Percentiles rank a stretch among this genome's conserved stretches.
Evolutionary conservation across 1,140 invertebrate genomes (phyloP).

Genomic region (Platorchestia sp.): DNA sequence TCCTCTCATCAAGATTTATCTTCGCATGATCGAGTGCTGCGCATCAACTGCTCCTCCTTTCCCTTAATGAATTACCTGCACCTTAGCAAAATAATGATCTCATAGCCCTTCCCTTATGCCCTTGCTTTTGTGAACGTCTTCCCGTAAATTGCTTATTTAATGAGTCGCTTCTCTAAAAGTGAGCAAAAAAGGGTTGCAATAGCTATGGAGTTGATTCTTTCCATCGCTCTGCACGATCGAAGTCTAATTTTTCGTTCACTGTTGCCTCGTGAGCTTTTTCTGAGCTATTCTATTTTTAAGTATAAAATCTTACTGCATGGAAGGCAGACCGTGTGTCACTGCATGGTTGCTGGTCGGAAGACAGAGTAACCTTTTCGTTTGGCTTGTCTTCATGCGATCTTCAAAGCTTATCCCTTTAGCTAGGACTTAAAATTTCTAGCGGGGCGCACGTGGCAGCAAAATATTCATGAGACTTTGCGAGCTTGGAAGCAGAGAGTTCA

Average conservation of each 20-base stretch:
- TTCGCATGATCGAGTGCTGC: conserved; percentile 20
- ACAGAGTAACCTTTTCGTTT: not conserved
- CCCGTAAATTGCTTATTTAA: not conserved
- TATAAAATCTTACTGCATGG: not conserved
- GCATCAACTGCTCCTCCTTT: not conserved
- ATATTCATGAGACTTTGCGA: not conserved
- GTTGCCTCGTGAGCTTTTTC: not conserved
- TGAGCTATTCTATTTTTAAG: not conserved
- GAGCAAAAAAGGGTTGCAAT: not conserved
- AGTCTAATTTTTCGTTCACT: not conserved
- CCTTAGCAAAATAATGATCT: not conserved
- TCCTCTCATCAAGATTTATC: conserved; percentile 26
- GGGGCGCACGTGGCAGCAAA: not conserved
- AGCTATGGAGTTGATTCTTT: not conserved
- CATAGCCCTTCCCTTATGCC: not conserved
- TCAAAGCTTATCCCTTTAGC: not conserved
- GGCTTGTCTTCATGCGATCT: not conserved
- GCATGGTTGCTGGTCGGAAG: not conserved
- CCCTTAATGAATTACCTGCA: not conserved
- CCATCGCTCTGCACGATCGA: not conserved
- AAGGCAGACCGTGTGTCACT: not conserved
- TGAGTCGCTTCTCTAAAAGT: not conserved
- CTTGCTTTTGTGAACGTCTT: not conserved
- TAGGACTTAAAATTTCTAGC: not conserved
- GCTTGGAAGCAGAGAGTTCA: not conserved